Evolutionary conservation across 2,113 vertebrate species (phyloP).

Genomic region (Oncorhynchus keta): DNA sequence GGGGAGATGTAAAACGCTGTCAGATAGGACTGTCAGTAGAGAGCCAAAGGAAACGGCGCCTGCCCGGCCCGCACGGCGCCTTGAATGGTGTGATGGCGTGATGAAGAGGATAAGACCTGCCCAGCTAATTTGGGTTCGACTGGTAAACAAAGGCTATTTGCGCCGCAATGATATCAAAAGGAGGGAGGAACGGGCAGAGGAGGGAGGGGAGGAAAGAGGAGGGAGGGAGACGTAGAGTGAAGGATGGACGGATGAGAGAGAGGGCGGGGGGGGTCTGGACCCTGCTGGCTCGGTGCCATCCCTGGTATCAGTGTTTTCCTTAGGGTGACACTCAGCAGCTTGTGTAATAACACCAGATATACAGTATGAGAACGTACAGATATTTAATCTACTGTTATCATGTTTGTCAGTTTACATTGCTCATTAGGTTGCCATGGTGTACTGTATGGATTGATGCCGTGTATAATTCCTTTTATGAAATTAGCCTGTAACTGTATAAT

Average conservation of each 20-base stretch:
- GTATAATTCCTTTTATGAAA: not conserved
- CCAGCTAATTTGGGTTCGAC: conserved; percentile 91
- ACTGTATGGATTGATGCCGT: not conserved
- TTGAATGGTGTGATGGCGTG: conserved; percentile 46
- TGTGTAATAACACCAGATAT: conserved; percentile 42
- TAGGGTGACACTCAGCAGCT: conserved; percentile 40
- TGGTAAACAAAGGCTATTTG: conserved; percentile 77
- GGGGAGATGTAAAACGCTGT: conserved; percentile 96
- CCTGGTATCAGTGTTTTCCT: conserved; percentile 54
- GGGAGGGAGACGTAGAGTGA: conserved; percentile 9
- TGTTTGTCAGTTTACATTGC: conserved; percentile 14
- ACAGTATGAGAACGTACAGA: not conserved
- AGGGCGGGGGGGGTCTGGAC: conserved; percentile 14
- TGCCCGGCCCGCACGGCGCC: too few relatives aligned
- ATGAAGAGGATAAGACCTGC: conserved; percentile 89
- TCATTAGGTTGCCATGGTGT: not conserved
- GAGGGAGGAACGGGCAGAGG: conserved; percentile 7
- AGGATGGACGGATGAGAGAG: conserved; percentile 39
- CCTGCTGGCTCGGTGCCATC: conserved; percentile 63
- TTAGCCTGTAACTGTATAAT: not conserved
- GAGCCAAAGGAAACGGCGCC: conserved; percentile 73
- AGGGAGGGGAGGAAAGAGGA: conserved; percentile 5
- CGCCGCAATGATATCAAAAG: conserved; percentile 66
- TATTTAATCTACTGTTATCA: not conserved
- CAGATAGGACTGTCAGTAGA: conserved; percentile 98